Percentiles rank a stretch among this genome's conserved stretches.
Evolutionary conservation across 1,140 invertebrate genomes (phyloP).

Genomic region (Drosophila kikkawai): DNA sequence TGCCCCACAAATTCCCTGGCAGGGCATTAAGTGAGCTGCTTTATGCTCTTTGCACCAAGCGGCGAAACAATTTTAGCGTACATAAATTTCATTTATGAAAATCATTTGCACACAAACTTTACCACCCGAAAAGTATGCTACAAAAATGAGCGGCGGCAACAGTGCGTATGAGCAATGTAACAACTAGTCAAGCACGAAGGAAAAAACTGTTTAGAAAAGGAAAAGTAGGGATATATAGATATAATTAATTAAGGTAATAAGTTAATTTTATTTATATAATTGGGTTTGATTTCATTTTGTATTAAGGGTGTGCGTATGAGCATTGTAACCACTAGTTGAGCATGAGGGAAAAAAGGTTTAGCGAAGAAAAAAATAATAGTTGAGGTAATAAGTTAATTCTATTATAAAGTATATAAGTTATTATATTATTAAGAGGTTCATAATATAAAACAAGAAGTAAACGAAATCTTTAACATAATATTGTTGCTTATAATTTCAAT

Average conservation of each 20-base stretch:
- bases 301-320: no score
- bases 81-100: conserved; percentile 81
- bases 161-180: conserved; percentile 63
- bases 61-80: conserved; percentile 70
- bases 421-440: no score
- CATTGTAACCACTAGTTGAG: no score
- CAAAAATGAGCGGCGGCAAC: conserved; percentile 45
- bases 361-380: no score
- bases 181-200: conserved; percentile 41
- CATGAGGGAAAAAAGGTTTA: no score
- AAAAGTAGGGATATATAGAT: background rate
- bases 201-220: background rate
- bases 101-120: conserved; percentile 68
- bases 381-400: no score
- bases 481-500: background rate
- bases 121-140: conserved; percentile 47
- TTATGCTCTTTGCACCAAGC: conserved; percentile 62
- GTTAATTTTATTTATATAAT: no score
- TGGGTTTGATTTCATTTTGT: background rate
- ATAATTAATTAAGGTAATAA: background rate
- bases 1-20: conserved; percentile 12
- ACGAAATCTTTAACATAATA: no score
- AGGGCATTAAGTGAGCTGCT: conserved; percentile 56
- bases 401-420: no score
- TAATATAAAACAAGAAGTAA: no score